Conservation (phyloP, 2,888 invertebrate genomes). For the Drosophila meridiana region DNA sequence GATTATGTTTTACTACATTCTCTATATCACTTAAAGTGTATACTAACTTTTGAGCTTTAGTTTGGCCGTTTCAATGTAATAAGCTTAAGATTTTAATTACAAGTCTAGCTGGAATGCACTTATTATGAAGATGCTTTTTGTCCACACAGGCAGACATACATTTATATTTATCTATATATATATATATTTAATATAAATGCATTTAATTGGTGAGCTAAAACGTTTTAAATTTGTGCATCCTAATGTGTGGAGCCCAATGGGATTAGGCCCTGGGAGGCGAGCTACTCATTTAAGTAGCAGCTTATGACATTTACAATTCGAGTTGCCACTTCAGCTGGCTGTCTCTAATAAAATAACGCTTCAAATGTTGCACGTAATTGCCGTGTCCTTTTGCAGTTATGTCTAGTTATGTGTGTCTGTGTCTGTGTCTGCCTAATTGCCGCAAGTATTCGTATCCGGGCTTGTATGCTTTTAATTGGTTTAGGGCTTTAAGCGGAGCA, state of each 20-base stretch:
- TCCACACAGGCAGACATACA: conserved; percentile 8
- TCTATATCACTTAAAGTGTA: not conserved
- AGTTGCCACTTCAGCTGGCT: conserved; percentile 42
- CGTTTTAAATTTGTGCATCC: conserved; percentile 46
- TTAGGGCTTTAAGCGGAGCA: conserved; percentile 42
- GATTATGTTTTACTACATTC: too few relatives aligned
- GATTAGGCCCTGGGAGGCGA: conserved; percentile 50
- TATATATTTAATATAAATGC: not conserved
- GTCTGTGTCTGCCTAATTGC: conserved; percentile 47
- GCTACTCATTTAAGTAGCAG: conserved; percentile 45
- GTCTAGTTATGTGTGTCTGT: not conserved
- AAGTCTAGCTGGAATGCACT: conserved; percentile 32
- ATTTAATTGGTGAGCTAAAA: conserved; percentile 59
- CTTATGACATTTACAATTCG: conserved; percentile 63
- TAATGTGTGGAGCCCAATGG: conserved; percentile 41
- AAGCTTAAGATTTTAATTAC: conserved; percentile 57
- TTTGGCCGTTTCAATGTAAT: conserved; percentile 32
- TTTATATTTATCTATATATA: not conserved
- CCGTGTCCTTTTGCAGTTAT: conserved; percentile 43
- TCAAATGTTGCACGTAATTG: conserved; percentile 71
- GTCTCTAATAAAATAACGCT: conserved; percentile 66
- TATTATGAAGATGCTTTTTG: conserved; percentile 40
- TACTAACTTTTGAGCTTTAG: conserved; percentile 5
- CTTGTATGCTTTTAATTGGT: conserved; percentile 64
- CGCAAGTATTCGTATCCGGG: conserved; percentile 42